Percentiles rank a stretch among this genome's conserved stretches.
Evolutionary conservation across 92 coral and sea anemone species (phyloP).

Genomic region (Actinernus sp.): DNA sequence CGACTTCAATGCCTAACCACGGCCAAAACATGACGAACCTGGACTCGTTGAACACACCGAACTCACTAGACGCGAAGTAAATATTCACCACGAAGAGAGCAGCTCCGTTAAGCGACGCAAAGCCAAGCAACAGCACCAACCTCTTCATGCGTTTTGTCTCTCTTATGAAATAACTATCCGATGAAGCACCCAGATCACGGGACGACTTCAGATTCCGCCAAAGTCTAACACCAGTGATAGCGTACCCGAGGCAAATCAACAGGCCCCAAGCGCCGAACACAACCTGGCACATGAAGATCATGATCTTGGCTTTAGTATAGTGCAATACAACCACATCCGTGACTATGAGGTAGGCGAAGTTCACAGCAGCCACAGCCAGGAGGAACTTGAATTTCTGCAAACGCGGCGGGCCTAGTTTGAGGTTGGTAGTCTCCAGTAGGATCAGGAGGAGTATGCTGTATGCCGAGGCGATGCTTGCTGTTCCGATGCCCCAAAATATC

Average conservation of each 20-base stretch:
- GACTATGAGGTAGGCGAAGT: slow-evolving; percentile 25
- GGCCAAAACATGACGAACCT: slow-evolving; percentile 33
- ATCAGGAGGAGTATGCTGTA: slow-evolving; percentile 68
- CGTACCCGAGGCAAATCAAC: slow-evolving; percentile 66
- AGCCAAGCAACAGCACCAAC: slow-evolving; percentile 11
- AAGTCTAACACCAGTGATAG: slow-evolving; percentile 61
- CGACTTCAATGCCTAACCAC: slow-evolving; percentile 42
- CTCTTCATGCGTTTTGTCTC: slow-evolving; percentile 29
- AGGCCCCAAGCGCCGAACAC: slow-evolving; percentile 52
- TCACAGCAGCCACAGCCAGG: slow-evolving; percentile 44
- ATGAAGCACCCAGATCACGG: slow-evolving; percentile 23
- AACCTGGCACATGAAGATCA: slow-evolving; percentile 51
- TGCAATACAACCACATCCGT: slow-evolving; percentile 50
- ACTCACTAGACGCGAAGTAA: slow-evolving; percentile 37
- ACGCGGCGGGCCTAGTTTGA: slow-evolving; percentile 58
- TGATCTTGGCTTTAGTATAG: slow-evolving; percentile 16
- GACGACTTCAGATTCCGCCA: slow-evolving; percentile 73
- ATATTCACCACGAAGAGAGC: slow-evolving; percentile 23
- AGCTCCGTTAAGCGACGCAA: slow-evolving; percentile 48
- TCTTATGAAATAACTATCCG: neutral
- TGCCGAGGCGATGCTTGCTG: slow-evolving; percentile 59
- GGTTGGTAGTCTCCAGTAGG: slow-evolving; percentile 70
- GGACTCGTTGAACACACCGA: slow-evolving; percentile 17
- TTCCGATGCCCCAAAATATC: slow-evolving; percentile 21
- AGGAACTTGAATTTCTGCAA: slow-evolving; percentile 62